phyloP scores from a whole-genome alignment of 1,140 invertebrate species.

The Plodia interpunctella region DNA sequence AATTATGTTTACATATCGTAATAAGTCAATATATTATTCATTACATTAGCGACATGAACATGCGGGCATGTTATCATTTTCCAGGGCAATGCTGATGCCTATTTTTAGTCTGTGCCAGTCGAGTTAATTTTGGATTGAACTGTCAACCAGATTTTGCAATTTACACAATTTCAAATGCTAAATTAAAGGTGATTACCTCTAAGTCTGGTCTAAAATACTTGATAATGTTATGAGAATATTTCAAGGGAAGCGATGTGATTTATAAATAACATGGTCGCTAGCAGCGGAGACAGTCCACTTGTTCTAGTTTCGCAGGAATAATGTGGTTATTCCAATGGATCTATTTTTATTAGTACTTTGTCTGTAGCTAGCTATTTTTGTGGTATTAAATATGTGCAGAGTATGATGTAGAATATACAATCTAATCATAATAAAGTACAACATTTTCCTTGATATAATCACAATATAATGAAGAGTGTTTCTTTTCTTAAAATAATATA shows the following conservation, averaged over 20 bases:
- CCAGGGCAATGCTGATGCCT: conserved; percentile 52
- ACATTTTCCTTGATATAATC: too few relatives aligned
- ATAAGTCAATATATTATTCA: background rate
- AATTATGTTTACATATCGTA: conserved; percentile 45
- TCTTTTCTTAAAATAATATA: too few relatives aligned
- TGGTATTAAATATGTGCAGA: background rate
- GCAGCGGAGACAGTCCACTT: conserved; percentile 38
- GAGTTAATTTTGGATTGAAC: conserved; percentile 52
- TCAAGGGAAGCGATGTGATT: conserved; percentile 53
- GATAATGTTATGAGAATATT: conserved; percentile 23
- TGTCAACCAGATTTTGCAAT: conserved; percentile 11
- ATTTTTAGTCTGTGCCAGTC: conserved; percentile 49
- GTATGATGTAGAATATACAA: too few relatives aligned
- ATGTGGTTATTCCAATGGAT: conserved; percentile 45
- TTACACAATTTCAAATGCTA: background rate
- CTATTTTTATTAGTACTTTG: conserved; percentile 44
- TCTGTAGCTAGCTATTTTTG: conserved; percentile 15
- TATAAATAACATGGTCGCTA: conserved; percentile 59
- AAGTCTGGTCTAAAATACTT: background rate
- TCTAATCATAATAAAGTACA: too few relatives aligned
- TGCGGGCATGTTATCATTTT: conserved; percentile 37
- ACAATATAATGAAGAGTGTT: too few relatives aligned
- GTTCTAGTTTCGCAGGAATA: conserved; percentile 39
- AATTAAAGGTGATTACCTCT: conserved; percentile 2
- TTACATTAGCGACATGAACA: conserved; percentile 4